A percentile compares a stretch with the other conserved stretches of the same genome.
Evolutionary conservation across 2,113 vertebrate genomes (phyloP).

Genomic region (Anarhynchus alexandrinus): DNA sequence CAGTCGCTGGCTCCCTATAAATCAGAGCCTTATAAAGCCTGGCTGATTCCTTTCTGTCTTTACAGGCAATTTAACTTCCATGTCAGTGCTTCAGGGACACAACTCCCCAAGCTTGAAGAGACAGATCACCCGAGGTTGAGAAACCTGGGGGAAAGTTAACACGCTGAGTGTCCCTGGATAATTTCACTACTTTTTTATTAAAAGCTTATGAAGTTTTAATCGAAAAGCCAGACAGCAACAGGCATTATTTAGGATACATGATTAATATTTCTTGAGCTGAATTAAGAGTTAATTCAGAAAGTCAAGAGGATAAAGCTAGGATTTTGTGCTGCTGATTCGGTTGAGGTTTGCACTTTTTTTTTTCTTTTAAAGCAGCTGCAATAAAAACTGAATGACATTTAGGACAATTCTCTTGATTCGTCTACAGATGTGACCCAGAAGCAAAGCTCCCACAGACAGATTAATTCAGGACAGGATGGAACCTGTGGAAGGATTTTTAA

Average conservation of each 20-base stretch:
- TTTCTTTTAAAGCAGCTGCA: background rate
- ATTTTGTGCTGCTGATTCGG: background rate
- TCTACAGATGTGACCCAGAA: constrained; percentile 46
- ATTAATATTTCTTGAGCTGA: constrained; percentile 23
- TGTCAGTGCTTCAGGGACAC: background rate
- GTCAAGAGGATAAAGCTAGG: background rate
- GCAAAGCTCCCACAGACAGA: constrained; percentile 22
- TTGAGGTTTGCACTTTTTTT: background rate
- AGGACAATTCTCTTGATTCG: background rate
- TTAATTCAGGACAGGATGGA: constrained; percentile 34
- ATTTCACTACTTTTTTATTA: background rate
- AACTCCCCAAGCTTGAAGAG: background rate
- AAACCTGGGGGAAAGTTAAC: background rate
- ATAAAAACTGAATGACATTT: constrained; percentile 2
- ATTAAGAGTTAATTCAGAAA: constrained; percentile 13
- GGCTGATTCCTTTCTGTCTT: background rate
- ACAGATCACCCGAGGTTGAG: rapidly evolving
- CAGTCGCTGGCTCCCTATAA: background rate
- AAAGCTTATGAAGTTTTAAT: background rate
- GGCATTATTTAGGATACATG: background rate
- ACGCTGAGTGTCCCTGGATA: background rate
- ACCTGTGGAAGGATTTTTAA: constrained; percentile 26
- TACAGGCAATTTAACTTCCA: background rate
- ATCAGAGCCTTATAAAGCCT: background rate
- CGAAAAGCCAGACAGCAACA: background rate